Evolutionary conservation across 2,797 vertebrate species (phyloP), one percentile per base, ranked within the genome.

Genomic region (Alectoris magna): DNA sequence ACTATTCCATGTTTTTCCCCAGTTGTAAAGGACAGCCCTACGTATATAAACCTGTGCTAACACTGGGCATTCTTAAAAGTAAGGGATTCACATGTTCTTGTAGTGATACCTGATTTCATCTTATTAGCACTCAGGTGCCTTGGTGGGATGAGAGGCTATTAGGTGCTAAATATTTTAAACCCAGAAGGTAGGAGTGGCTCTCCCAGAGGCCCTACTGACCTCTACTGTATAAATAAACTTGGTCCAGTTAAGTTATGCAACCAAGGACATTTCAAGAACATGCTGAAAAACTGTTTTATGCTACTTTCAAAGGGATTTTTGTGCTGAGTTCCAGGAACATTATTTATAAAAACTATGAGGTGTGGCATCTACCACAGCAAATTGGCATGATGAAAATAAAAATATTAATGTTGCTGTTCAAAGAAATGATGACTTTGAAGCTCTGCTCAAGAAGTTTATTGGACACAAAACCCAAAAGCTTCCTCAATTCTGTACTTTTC

Each of bases 401-500:
- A n/a, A 7, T 31, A 62, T 9, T 24, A n/a, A 51, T 16, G 2
- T 17, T 48, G 4, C 64, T 46, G 29, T 41, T 68, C 14, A 41
- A 6, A 60, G 16, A 80, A 76, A 62, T 44, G 0, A 44, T 7
- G 1, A 1, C 36, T 80, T 31, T 9, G 4, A 91, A 58, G n/a
- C 1, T 1, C 51, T 27, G 78, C 36, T 2, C 11, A n/a, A n/a
- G 17, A 44, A 66, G 14, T 19, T 62, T 74, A 19, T 68, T 2
- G 3, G 19, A 24, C 3, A 29, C 19, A 55, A 71, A 84, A 4
- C 10, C 29, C 29, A 41, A 59, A 84, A 5, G 10, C 26, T 31
- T 11, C 9, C 62, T 87, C 82, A 93, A 16, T 95, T 87, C 90
- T 84, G 24, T 70, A 56, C 64, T 87, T 89, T 96, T 95, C 93